phyloP scores from a whole-genome alignment of 2,888 invertebrate species.

The Noctua janthe region DNA sequence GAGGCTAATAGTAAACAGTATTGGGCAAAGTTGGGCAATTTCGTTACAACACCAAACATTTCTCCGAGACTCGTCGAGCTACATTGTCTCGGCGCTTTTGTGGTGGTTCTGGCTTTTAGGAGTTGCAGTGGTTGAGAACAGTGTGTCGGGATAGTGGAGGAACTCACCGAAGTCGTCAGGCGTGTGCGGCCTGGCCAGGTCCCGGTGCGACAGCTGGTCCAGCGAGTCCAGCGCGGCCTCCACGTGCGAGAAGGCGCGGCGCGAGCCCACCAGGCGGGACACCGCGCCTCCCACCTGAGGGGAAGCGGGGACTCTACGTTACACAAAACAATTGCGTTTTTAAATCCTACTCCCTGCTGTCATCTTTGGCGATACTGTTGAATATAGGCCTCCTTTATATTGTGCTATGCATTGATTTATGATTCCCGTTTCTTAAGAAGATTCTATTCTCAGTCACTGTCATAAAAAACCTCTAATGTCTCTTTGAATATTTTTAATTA shows the following conservation, averaged over 20 bases:
- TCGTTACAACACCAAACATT: no score
- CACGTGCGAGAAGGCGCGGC: constrained; percentile 90
- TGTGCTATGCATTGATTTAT: no score
- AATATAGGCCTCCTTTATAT: neutral
- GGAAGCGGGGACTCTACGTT: neutral
- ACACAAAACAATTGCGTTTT: neutral
- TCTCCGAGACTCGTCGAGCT: no score
- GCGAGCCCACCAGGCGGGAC: constrained; percentile 88
- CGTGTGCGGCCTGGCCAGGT: neutral
- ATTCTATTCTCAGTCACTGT: no score
- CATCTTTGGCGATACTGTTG: neutral
- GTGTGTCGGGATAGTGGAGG: neutral
- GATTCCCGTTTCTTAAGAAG: neutral
- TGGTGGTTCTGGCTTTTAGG: neutral
- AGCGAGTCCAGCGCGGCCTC: constrained; percentile 92
- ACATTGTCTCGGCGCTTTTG: no score
- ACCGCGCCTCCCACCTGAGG: constrained; percentile 84
- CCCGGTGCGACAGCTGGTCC: constrained; percentile 72
- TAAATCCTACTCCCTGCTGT: neutral
- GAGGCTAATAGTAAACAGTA: no score
- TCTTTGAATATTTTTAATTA: no score
- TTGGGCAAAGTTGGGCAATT: no score
- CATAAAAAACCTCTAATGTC: no score
- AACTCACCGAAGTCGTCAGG: constrained; percentile 81
- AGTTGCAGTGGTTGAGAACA: neutral